phyloP scores from a whole-genome alignment of 2,888 invertebrate genomes.

The Ecliptopera silaceata region DNA sequence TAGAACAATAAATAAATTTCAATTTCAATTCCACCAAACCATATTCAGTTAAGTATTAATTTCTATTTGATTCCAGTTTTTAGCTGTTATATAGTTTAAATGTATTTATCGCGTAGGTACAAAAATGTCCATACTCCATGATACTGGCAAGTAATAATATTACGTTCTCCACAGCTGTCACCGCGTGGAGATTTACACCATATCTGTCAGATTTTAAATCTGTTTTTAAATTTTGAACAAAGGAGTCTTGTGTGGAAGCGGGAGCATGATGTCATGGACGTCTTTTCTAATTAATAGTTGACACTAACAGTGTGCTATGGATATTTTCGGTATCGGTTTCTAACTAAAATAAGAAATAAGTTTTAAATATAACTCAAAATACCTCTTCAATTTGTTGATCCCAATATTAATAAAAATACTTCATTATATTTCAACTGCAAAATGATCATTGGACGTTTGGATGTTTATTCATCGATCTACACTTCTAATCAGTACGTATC shows the following conservation, averaged over 20 bases:
- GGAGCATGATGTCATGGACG: conserved; percentile 72
- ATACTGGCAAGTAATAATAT: conserved; percentile 61
- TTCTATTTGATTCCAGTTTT: no score
- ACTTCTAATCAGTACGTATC: no score
- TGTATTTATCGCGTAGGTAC: not conserved
- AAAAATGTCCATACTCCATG: conserved; percentile 17
- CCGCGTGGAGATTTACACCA: conserved; percentile 70
- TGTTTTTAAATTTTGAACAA: conserved; percentile 57
- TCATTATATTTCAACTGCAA: no score
- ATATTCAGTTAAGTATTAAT: no score
- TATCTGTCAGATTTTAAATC: conserved; percentile 58
- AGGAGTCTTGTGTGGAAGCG: conserved; percentile 67
- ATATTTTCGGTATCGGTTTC: conserved; percentile 54
- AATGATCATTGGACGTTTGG: no score
- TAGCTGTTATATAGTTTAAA: no score
- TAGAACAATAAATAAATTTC: no score
- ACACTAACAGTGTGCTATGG: conserved; percentile 63
- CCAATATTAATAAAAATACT: no score
- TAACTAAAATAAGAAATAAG: conserved; percentile 57
- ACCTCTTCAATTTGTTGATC: no score
- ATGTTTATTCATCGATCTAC: no score
- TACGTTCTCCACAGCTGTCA: conserved; percentile 72
- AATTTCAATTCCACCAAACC: no score
- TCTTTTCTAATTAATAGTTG: conserved; percentile 67
- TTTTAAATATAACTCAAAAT: not conserved